Base-by-base conservation (phyloP, 2,113 vertebrate genomes). In the Zosterops japonicus region DNA sequence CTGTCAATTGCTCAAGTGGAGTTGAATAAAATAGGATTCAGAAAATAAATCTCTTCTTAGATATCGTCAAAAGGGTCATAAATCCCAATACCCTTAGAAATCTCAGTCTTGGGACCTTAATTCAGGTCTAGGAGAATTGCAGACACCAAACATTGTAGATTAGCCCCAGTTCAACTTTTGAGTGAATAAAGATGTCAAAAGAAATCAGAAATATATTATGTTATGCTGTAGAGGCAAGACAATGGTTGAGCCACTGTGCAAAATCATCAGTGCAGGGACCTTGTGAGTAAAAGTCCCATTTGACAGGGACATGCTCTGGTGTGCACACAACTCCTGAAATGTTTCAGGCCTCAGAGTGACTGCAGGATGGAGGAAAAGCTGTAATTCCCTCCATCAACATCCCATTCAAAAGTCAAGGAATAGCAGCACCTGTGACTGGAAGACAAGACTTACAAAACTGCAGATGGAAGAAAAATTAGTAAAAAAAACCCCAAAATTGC, bases 41-140 rank as follows among this genome's bases (percentile, higher is more conserved):
- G 71, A 90, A 91, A 93, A 93, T 80, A 90, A 80, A 88, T 79
- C 56, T 88, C 88, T 84, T 42, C 3, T 8, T 46, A 72, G 64
- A 42, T 76, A 59, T 65, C 29, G 6, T 88, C 71, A 69, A 88
- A 82, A 86, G 55, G 67, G 47, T 80, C 81, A 91, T 74, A 75
- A 90, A 85, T 85, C 63, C 50, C 55, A 74, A 24, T 63, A 90
- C 55, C 87, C 42, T 70, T 80, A 20, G 50, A 85, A 94, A 74
- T 6, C 33, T 87, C 71, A 17, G 28, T 70, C 46, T 56, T 39
- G 35, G 50, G 17, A 14, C 31, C 42, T 83, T 86, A 90, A 91
- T 60, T 87, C 74, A 94, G 65, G 33, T 8, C 33, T 57, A 63
- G 36, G 36, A 71, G 61, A 90, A 80, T 7, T 67, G 46, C 55